phyloP scores from a whole-genome alignment of 2,888 invertebrate genomes.

The Drosophila leonis region DNA sequence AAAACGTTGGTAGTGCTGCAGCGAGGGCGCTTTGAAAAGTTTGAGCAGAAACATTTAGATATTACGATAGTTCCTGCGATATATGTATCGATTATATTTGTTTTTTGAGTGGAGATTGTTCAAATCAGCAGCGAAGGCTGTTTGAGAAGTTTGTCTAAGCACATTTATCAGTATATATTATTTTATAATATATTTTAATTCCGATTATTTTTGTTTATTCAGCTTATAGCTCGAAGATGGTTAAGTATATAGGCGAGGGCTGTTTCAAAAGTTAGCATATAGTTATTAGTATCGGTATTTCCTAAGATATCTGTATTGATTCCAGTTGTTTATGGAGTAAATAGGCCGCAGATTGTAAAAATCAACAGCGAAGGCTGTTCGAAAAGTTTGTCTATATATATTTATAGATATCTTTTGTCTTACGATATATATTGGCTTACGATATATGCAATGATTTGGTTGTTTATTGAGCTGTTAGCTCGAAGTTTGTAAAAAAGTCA shows the following conservation, averaged over 20 bases:
- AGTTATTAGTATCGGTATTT: not conserved
- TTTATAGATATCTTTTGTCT: not conserved
- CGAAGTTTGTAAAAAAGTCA: too few relatives aligned
- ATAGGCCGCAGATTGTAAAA: too few relatives aligned
- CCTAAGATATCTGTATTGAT: too few relatives aligned
- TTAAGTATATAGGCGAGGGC: not conserved
- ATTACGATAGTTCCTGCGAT: too few relatives aligned
- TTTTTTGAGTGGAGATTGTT: too few relatives aligned
- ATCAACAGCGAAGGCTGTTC: not conserved
- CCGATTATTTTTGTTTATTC: not conserved
- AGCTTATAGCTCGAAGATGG: not conserved
- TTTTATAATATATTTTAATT: not conserved
- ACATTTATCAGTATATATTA: not conserved
- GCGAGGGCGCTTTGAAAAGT: constrained; percentile 11
- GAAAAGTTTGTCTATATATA: not conserved
- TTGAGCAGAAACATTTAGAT: not conserved
- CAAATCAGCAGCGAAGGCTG: too few relatives aligned
- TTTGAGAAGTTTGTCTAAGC: not conserved
- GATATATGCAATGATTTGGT: not conserved
- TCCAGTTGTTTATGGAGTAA: too few relatives aligned
- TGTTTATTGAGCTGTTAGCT: too few relatives aligned
- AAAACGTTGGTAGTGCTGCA: not conserved
- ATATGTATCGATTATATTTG: too few relatives aligned
- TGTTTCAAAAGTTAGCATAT: not conserved
- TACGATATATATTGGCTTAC: not conserved